Base-by-base conservation (phyloP, 2,888 invertebrate species). In the Lithosia quadra region DNA sequence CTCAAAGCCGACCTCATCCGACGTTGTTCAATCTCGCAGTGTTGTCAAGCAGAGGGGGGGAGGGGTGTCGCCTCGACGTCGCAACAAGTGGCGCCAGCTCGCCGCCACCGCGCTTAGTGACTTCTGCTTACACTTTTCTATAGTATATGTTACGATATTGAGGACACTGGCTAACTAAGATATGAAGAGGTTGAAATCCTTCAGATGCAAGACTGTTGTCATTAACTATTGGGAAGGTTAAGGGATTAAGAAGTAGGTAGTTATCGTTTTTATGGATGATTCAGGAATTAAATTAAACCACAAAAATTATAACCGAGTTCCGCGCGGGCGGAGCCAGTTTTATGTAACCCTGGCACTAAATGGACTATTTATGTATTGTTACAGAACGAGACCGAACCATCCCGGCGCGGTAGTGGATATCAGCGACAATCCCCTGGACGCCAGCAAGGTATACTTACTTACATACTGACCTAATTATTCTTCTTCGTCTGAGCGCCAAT, bases 401-500 rank as follows among this genome's bases (percentile, higher is more conserved):
- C 99, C 99, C 69, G 99, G 99, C 74, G 96, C 98, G 77, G 98
- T 99, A 83, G 98, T 99, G 84, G 99, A 99, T 94, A 96, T 99
- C 88, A 98, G 98, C 95, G 99, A 99, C 95, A 99, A 99, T 95
- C 99, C 99, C 75, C 95, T 98, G 88, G 99, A 99, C 95, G 96
- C 98, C 84, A 99, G 98, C 95, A 99, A 99, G 97, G 99, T 99
- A 95, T 18, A 43, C 18, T 18, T 18, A 28, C 28, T 5, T 28
- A 28, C 5, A 5, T 28, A 28, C 28, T 28, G n/a, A n/a, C n/a
- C n/a, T 28, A 4, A 43, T 5, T 43, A 5, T 43, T 43, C 18
- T 43, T 15, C 7, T 43, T 18, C 43, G 15, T 39, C 39, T 5
- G 5, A 39, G 13, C 36, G 39, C 39, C 22, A 9, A 55, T 22